Evolutionary conservation across 2,888 invertebrate genomes (phyloP), one percentile per base, ranked within the genome.

Genomic region (Dynastes maya): DNA sequence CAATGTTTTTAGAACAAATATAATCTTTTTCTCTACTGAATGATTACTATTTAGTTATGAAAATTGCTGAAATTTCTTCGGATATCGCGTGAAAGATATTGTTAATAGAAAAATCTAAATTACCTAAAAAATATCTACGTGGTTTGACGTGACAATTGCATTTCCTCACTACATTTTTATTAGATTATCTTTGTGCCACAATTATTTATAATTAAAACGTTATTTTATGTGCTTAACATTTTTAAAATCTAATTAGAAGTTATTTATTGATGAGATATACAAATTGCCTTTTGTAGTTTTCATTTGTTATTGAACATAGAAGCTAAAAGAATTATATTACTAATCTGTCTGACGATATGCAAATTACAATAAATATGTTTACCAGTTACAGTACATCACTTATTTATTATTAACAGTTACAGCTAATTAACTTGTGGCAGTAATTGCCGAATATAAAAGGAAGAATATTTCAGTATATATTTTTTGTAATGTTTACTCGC

Each of bases 1-100:
- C 65, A 77, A 80, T 82, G 82, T 83, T 83, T 83, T 82, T 64
- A 55, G 55, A 55, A 55, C 55, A 55, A 55, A 55, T 55, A 45
- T 45, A n/a, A 55, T 16, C 4, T 55, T 55, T 16, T 55, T n/a
- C 55, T 6, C 8, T 55, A 13, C n/a, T 16, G 5, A 55, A n/a
- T 6, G 16, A 16, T 55, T 6, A 13, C 6, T 53, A 53, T 53
- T 53, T 53, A n/a, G 13, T 53, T 53, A 16, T 9, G n/a, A 45
- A 13, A 55, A 55, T 55, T 55, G 55, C 13, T 55, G 16, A 55
- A 55, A 55, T 55, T 16, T 16, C 55, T 55, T 55, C 16, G n/a
- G 55, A 55, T 55, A 55, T n/a, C 5, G 16, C 6, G 3, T 55
- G n/a, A 16, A 55, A 16, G 5, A 6, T 55, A 16, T 55, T 55